These are phyloP conservation scores for Magallana angulata DNA, from an alignment of 1,140 invertebrate genomes.

Conservation along the genomic window DNA sequence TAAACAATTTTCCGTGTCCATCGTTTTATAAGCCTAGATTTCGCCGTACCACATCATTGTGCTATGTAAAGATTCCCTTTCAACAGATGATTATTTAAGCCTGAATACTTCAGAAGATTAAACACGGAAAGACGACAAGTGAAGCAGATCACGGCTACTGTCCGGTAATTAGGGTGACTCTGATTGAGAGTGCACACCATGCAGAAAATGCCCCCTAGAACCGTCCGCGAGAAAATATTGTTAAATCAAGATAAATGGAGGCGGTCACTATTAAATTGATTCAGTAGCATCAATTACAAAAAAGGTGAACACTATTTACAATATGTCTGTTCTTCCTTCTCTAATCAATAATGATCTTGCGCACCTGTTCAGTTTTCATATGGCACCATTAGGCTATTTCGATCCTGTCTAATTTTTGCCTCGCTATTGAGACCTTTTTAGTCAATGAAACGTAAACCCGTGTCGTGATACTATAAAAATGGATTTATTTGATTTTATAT, in stretches of 20 bases:
- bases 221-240: constrained; percentile 17
- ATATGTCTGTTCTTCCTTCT: constrained; percentile 27
- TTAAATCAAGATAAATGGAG: constrained; percentile 32
- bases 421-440: too few relatives aligned
- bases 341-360: constrained; percentile 6
- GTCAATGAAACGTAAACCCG: too few relatives aligned
- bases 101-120: constrained; percentile 46
- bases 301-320: constrained; percentile 23
- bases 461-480: too few relatives aligned
- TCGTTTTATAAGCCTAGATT: constrained; percentile 44
- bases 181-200: constrained; percentile 21
- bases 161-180: constrained; percentile 3
- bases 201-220: constrained; percentile 21
- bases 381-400: not conserved
- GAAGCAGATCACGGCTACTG: constrained; percentile 34
- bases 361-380: constrained; percentile 11
- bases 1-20: constrained; percentile 37
- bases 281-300: constrained; percentile 4
- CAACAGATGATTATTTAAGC: constrained; percentile 52
- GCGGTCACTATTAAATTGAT: constrained; percentile 10
- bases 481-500: too few relatives aligned
- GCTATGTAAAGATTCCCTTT: constrained; percentile 46
- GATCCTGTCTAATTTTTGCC: not conserved
- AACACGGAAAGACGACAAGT: constrained; percentile 6
- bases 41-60: constrained; percentile 49